Evolutionary conservation across 2,888 invertebrate genomes (phyloP), one percentile per base, ranked within the genome.

Genomic region (Chironomus riparius): DNA sequence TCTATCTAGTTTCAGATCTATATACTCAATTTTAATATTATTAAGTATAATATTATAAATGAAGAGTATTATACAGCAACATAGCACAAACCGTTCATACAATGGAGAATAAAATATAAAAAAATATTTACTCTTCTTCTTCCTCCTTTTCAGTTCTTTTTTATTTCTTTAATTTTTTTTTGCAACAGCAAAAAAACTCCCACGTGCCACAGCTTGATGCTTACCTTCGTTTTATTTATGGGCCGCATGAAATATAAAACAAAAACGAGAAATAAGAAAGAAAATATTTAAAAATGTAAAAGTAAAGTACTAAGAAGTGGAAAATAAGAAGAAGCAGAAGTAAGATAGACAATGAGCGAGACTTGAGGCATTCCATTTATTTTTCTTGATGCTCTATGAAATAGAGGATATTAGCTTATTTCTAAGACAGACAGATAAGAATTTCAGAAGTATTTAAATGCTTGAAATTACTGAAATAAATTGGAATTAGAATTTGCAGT

Each of bases 181-280:
- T 56, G 56, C 56, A 56, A 56, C 56, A 56, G n/a, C 7, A 56
- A 7, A 56, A 56, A 56, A 56, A 56, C 70, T 70, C 70, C 70
- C 70, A 70, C 70, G 70, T 70, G 70, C 70, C 47, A 47, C 47
- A 47, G 47, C 28, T 69, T 69, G 68, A 69, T 69, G 68, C 68
- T 47, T 56, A 56, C 56, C 56, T 56, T 56, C 18, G 18, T 56
- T 56, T 56, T 56, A 56, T 56, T 56, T 56, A 56, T 56, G 56
- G 7, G 18, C 38, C 15, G 56, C 56, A 18, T 15, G 56, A 56
- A 56, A 56, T 38, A 38, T 38, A 38, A 56, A 50, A 50, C 15
- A 15, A 50, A 50, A 50, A 50, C 15, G 50, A 50, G 38, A 38
- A 38, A 38, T 10, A 38, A 38, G 38, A 38, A 38, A 38, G 38